Evolutionary conservation across 2,888 invertebrate genomes (phyloP), one percentile per base, ranked within the genome.

Genomic region (Entomobrya multifasciata): DNA sequence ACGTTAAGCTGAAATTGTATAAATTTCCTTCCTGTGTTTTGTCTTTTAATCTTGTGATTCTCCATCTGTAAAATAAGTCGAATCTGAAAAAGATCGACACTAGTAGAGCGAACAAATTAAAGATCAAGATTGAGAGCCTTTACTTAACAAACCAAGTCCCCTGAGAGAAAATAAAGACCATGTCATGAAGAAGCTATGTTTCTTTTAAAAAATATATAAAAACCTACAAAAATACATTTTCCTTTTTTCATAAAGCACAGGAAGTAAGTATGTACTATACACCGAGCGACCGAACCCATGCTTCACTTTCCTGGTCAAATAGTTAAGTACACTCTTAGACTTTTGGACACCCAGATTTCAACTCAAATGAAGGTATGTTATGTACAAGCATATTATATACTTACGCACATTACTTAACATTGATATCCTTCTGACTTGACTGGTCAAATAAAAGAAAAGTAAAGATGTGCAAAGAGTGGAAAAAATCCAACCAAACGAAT

Each of bases 111-210:
- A 25, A 57, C 13, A 25, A 47, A 78, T 62, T 62, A 78, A 78
- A 60, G 77, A 78, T 78, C 60, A 78, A 78, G 77, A 78, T 78
- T 78, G 77, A 78, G 77, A 44, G 76, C 41, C 57, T 57, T 55
- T 77, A n/a, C 76, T 77, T 57, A 77, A 77, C 76, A 77, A 77
- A 57, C 47, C 27, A 44, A 44, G 60, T 44, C 77, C 62, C 77
- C 10, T 20, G 77, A 47, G 77, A 78, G 62, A 27, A 77, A 57
- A 78, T 78, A 78, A 78, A 78, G 60, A 36, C 76, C 30, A 65
- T n/a, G 41, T 4, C n/a, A n/a, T n/a, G n/a, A n/a, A n/a, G n/a
- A n/a, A n/a, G n/a, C n/a, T n/a, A n/a, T n/a, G n/a, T n/a, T n/a
- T n/a, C n/a, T n/a, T n/a, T n/a, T n/a, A n/a, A n/a, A n/a, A n/a